Evolutionary conservation across 2,113 vertebrate species (phyloP), one percentile per base, ranked within the genome.

Genomic region (Pterocles gutturalis): DNA sequence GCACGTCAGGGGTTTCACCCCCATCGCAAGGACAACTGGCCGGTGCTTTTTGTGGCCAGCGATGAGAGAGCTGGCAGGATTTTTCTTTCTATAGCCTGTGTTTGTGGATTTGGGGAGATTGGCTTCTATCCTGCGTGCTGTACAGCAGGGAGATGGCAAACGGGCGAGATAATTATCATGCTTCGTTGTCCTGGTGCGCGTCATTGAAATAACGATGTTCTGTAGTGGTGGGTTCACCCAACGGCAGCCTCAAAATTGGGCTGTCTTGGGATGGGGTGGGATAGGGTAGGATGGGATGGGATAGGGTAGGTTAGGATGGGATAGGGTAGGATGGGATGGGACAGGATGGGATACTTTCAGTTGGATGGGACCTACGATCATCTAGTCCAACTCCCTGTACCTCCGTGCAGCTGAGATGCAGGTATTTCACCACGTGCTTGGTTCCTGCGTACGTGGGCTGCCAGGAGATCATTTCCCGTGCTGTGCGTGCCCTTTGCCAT

Each of bases 381-480:
- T 4, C 54, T 17, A 3, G 12, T 20, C 62, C 62, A 19, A 3
- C 19, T 36, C 45, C 26, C 26, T 2, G 0, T 9, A 1, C 17
- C 48, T 41, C 34, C 7, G 16, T 5, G 9, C n/a, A 18, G 66
- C 60, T 3, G 38, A 17, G 82, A 3, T 5, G 1, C 0, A 5
- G 45, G 33, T 5, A 1, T 18, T 16, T 6, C 19, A 0, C 15
- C 29, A 22, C 29, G 1, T 1, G 7, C 9, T 29, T 17, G 36
- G 31, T 41, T 19, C 17, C 64, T 15, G 2, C 3, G 0, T 2
- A 1, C 1, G 17, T 3, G 25, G 60, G 81, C 51, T 45, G 45
- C 66, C 2, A 4, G 75, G 36, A 53, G 1, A 2, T 6, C 1
- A 3, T 9, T 65, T 53, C 64, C 1, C 1, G 1, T 7, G 36